These are phyloP conservation scores for Crossoptilon crossoptilon DNA, from an alignment of 2,797 vertebrate genomes.

Conservation along the genomic window DNA sequence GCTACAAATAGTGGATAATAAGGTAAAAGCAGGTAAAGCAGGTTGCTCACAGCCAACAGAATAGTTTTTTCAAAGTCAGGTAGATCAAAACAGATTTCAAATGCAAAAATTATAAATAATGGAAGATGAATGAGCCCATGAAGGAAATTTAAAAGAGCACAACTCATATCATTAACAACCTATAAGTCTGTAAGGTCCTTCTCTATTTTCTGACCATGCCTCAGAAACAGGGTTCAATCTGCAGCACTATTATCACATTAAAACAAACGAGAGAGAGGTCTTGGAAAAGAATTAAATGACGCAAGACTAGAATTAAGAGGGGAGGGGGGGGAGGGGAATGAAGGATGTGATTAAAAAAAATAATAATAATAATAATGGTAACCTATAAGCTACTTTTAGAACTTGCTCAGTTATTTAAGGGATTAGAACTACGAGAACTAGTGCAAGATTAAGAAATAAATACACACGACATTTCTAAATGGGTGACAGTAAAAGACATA, in stretches of 20 bases:
- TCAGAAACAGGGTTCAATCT: neutral
- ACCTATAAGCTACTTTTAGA: neutral
- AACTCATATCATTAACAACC: neutral
- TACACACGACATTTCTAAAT: neutral
- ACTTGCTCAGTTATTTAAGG: conserved; percentile 23
- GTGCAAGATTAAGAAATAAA: conserved; percentile 19
- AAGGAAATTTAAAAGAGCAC: neutral
- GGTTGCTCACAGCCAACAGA: neutral
- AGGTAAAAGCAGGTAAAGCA: neutral
- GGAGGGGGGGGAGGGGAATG: neutral
- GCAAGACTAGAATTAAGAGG: neutral
- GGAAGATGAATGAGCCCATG: neutral
- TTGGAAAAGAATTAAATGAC: conserved; percentile 1
- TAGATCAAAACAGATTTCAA: neutral
- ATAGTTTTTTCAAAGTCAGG: neutral
- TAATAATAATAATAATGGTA: neutral
- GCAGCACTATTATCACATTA: neutral
- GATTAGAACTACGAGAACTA: neutral
- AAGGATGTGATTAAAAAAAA: neutral
- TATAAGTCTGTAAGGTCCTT: neutral
- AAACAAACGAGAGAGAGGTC: neutral
- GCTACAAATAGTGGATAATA: neutral
- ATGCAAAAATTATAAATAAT: neutral
- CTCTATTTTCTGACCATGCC: neutral
- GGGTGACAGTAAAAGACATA: neutral